Evolutionary conservation across 2,888 invertebrate species (phyloP), one percentile per base, ranked within the genome.

Genomic region (Drosophila incognita): DNA sequence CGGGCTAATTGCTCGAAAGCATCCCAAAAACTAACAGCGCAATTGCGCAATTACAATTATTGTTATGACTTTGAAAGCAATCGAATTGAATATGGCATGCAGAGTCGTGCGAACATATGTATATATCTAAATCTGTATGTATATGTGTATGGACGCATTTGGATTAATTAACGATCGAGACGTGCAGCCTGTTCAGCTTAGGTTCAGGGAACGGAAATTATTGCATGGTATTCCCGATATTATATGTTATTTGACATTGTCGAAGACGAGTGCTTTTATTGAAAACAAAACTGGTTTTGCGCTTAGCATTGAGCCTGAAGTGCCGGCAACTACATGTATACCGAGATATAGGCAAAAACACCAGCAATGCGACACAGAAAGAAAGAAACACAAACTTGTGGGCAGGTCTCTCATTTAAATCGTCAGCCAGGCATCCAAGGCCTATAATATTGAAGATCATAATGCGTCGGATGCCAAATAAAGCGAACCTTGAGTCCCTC

Each of bases 221-320:
- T 61, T 76, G 76, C 70, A 69, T 57, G 82, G 78, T 76, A 84
- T 87, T 85, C 86, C 84, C 86, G 74, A 77, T 70, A 31, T 61
- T 65, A 57, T 48, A 38, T 54, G 46, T 18, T 18, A 35, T 63
- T 29, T 61, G 60, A 42, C 71, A 66, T 70, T 58, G 69, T 54
- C 64, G 69, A 71, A 67, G 74, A 54, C 35, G 57, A 60, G 67
- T 70, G 70, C 72, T 66, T 54, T 63, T 29, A 66, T 29, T 48
- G 18, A 77, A 85, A 15, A 24, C 24, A 46, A 46, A 46, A 87
- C 83, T 85, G 86, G 88, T 87, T 84, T 81, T 46, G 40, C 38
- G 67, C 52, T 87, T 87, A 85, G 62, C 83, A 83, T 83, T 83
- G 83, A 85, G 72, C 38, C 36, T 71, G 69, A 67, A 81, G 71